phyloP scores from a whole-genome alignment of 2,888 invertebrate genomes.

The Leptothorax acervorum region DNA sequence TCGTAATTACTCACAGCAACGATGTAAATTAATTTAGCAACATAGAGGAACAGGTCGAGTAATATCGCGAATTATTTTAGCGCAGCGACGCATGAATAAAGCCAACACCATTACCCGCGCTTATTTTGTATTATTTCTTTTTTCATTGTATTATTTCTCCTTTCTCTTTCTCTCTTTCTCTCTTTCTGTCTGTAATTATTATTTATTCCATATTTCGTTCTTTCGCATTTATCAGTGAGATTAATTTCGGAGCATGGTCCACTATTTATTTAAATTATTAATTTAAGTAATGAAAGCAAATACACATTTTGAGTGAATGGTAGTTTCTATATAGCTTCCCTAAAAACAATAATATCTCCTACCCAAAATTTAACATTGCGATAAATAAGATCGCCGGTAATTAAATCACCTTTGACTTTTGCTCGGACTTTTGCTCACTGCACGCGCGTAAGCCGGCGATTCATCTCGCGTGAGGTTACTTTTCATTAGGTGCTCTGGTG shows the following conservation, averaged over 20 bases:
- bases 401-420: constrained; percentile 74
- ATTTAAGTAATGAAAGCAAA: not conserved
- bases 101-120: not conserved
- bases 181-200: not conserved
- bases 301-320: not conserved
- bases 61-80: constrained; percentile 18
- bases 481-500: constrained; percentile 49
- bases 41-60: not conserved
- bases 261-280: constrained; percentile 12
- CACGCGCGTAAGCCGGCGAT: constrained; percentile 50
- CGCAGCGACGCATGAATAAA: not conserved
- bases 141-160: not conserved
- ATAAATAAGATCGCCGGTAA: constrained; percentile 66
- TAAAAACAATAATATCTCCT: constrained; percentile 25
- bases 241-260: not conserved
- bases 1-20: constrained; percentile 3
- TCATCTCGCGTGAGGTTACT: constrained; percentile 53
- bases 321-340: constrained; percentile 16
- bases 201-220: not conserved
- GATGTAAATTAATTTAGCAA: constrained; percentile 24
- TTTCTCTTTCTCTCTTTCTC: not conserved
- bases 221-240: not conserved
- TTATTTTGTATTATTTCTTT: constrained; percentile 23
- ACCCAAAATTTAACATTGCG: constrained; percentile 45
- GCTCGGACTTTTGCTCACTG: constrained; percentile 65